Evolutionary conservation across 2,797 vertebrate genomes (phyloP).

Genomic region (Typhlichthys subterraneus): DNA sequence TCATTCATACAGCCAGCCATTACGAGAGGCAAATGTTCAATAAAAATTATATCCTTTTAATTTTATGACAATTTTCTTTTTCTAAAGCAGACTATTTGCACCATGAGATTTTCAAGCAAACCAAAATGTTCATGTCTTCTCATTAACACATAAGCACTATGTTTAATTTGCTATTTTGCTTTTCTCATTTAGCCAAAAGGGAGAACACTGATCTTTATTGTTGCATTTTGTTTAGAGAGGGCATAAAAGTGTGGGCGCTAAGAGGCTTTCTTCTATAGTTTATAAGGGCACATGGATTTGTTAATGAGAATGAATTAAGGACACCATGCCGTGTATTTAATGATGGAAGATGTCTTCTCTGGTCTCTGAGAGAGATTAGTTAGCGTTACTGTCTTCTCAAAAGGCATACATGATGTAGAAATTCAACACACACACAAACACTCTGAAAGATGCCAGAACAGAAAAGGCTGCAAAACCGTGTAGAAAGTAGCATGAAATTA

Average conservation of each 20-base stretch:
- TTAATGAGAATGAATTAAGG: conserved; percentile 63
- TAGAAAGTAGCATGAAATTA: too few relatives aligned
- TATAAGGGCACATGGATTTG: conserved; percentile 49
- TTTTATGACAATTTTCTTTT: conserved; percentile 26
- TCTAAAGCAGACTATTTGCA: conserved; percentile 24
- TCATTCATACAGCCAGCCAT: not conserved
- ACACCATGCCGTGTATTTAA: conserved; percentile 52
- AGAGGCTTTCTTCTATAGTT: conserved; percentile 10
- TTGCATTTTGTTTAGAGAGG: conserved; percentile 49
- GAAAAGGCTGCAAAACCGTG: not conserved
- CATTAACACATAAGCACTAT: conserved; percentile 55
- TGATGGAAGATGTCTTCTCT: conserved; percentile 40
- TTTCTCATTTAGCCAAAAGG: conserved; percentile 40
- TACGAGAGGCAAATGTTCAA: not conserved
- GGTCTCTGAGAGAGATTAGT: conserved; percentile 23
- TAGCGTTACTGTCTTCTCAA: conserved; percentile 1
- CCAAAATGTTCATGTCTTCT: conserved; percentile 49
- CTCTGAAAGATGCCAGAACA: conserved; percentile 40
- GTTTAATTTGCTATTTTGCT: conserved; percentile 49
- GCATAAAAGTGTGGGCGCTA: conserved; percentile 66
- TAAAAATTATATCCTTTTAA: conserved; percentile 18
- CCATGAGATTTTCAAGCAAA: conserved; percentile 32
- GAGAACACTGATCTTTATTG: conserved; percentile 53
- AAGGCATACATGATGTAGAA: conserved; percentile 25
- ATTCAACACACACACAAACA: conserved; percentile 42